A percentile compares a stretch with the other conserved stretches of the same genome.
Evolutionary conservation across 2,888 invertebrate species (phyloP).

Genomic region (Sphaerophoria taeniata): DNA sequence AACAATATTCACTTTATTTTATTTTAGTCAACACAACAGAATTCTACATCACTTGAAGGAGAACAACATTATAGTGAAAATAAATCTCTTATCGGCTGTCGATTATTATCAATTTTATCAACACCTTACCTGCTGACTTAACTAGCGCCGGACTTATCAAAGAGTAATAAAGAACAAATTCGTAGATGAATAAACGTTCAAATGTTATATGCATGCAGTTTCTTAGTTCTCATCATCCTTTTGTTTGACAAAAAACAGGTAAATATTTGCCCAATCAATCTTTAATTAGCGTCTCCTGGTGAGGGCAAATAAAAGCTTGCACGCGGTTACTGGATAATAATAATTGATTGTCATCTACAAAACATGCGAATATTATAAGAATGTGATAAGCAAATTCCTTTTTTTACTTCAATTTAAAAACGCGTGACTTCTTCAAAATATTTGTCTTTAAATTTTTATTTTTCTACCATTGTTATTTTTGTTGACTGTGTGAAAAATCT

Average conservation of each 20-base stretch:
- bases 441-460: neutral
- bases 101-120: conserved; percentile 13
- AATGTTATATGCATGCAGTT: neutral
- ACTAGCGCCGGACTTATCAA: neutral
- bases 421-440: neutral
- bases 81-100: conserved; percentile 47
- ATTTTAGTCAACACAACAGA: neutral
- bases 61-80: conserved; percentile 56
- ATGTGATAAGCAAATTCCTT: neutral
- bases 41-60: conserved; percentile 14
- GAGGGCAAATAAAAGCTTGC: conserved; percentile 37
- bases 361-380: conserved; percentile 23
- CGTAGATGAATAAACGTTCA: conserved; percentile 14
- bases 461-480: neutral
- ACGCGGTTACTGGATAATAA: conserved; percentile 22
- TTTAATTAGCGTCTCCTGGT: conserved; percentile 54
- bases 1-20: neutral
- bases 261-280: conserved; percentile 66
- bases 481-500: no score
- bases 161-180: conserved; percentile 20
- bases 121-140: neutral
- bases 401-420: neutral
- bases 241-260: conserved; percentile 40
- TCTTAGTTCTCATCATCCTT: conserved; percentile 8
- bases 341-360: conserved; percentile 18